Evolutionary conservation across 2,113 vertebrate genomes (phyloP).

Genomic region (Oriolus oriolus): DNA sequence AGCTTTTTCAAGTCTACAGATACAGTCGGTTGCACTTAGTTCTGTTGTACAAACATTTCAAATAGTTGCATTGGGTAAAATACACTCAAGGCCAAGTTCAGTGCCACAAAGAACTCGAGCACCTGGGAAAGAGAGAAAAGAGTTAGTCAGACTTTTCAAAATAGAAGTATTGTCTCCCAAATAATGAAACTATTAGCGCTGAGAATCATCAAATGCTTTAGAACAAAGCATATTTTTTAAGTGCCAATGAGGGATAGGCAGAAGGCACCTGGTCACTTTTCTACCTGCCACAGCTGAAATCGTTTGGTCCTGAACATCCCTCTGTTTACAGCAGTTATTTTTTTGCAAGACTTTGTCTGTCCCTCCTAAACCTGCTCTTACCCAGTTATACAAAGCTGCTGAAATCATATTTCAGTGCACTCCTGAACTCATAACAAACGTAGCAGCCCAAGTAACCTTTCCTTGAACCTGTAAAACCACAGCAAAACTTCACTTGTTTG

Average conservation of each 20-base stretch:
- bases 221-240: not conserved
- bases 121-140: slow-evolving; percentile 9
- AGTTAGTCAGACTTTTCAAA: not conserved
- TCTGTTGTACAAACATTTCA: not conserved
- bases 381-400: not conserved
- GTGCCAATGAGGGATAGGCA: not conserved
- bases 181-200: not conserved
- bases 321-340: not conserved
- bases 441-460: not conserved
- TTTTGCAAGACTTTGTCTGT: not conserved
- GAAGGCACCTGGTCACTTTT: not conserved
- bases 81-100: not conserved
- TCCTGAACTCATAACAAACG: not conserved
- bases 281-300: not conserved
- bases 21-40: slow-evolving; percentile 20
- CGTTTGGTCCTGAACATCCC: not conserved
- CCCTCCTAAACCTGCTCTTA: not conserved
- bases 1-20: slow-evolving; percentile 25
- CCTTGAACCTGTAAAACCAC: not conserved
- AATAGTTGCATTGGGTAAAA: not conserved
- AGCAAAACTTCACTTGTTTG: not conserved
- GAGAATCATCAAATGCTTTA: not conserved
- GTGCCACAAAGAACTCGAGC: slow-evolving; percentile 23
- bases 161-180: not conserved
- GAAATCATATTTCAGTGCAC: not conserved